Evolutionary conservation across 1,140 invertebrate species (phyloP), one percentile per base, ranked within the genome.

Genomic region (Pogonomyrmex barbatus): DNA sequence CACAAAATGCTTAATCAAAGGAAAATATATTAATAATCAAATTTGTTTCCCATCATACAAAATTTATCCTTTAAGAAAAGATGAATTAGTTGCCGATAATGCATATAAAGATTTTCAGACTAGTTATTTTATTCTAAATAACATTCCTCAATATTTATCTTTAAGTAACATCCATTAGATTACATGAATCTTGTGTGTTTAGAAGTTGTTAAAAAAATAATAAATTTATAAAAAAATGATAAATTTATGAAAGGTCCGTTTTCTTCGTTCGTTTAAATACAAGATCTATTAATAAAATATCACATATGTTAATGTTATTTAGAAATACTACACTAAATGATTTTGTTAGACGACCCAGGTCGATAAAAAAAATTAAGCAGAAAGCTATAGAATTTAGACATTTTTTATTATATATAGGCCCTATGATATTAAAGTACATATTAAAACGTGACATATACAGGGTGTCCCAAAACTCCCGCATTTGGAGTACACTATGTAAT

Each of bases 221-320:
- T 56, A 56, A 2, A 24, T 2, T n/a, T 24, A 4, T 56, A 5
- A 5, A n/a, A n/a, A n/a, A n/a, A n/a, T n/a, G n/a, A n/a, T n/a
- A n/a, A n/a, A n/a, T n/a, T n/a, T n/a, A 56, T 24, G 17, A 24
- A 24, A 24, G 4, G 3, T 4, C 54, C 54, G 8, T 4, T 5
- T 24, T 56, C 54, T 24, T n/a, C n/a, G 4, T 68, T 47, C 42
- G 65, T 30, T 68, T 68, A 68, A 12, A 3, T 47, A 4, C 42
- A 68, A 47, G n/a, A 68, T 47, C n/a, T 4, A 68, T 68, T 12
- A n/a, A n/a, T n/a, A n/a, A 68, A 68, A 47, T 68, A 47, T 68
- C n/a, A 24, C 42, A 68, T 47, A 12, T 68, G 4, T 4, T 68
- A 1, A 47, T 24, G 1, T 45, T 68, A 30, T 4, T 68, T 30